Evolutionary conservation across 2,113 vertebrate genomes (phyloP), one percentile per base, ranked within the genome.

Genomic region (Tychaedon coryphoeus): DNA sequence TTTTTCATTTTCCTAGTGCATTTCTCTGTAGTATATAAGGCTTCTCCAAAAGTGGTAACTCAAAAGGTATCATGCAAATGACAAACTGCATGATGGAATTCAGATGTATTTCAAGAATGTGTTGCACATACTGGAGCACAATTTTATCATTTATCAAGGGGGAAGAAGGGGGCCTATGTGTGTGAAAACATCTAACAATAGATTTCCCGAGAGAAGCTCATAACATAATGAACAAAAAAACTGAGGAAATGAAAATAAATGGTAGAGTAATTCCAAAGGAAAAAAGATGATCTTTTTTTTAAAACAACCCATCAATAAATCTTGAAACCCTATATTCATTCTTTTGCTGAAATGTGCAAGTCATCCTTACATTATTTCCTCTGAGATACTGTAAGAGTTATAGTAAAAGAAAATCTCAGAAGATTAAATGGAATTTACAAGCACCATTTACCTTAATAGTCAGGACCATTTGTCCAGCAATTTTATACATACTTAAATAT

Each of bases 21-120:
- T 90, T 96, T 95, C 92, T 97, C 91, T 94, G 95, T 40, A 90
- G 97, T 75, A 83, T 83, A 57, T 75, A 81, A 96, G 86, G 76
- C 84, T 95, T 90, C 62, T 93, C 75, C 12, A 60, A 79, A 75
- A 92, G 75, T 43, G 54, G 75, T 73, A 95, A 96, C 77, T 96
- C 86, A 95, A 86, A 97, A 95, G 92, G 92, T 95, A 97, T 95
- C 94, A 96, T 96, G 96, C 93, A 97, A 96, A 97, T 92, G 87
- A 96, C 92, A 96, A 94, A 92, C 57, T 96, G 64, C 54, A 73
- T 92, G 97, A 96, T 89, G 81, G 79, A 94, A 97, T 94, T 92
- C 92, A 96, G 88, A 95, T 95, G 93, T 87, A 82, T 95, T 97
- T 97, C 29, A 51, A 93, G 75, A 96, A 96, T 72, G 82, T 84